Conservation (phyloP, 2,888 invertebrate species). For the Chelonus formosanus region DNA sequence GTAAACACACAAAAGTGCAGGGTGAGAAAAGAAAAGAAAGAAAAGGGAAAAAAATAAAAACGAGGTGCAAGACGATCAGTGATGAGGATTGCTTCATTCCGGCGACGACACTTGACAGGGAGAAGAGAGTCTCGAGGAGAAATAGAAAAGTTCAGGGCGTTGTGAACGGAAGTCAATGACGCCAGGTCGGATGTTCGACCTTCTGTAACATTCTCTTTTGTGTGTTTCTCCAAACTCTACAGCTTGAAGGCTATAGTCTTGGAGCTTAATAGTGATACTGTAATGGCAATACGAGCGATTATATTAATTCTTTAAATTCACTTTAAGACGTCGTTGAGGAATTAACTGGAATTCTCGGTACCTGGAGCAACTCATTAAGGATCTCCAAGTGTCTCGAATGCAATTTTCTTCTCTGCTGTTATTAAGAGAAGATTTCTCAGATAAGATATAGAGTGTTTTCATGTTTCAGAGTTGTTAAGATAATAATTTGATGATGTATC, state of each 20-base stretch:
- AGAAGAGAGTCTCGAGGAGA: constrained; percentile 12
- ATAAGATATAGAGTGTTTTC: background rate
- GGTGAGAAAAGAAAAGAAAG: constrained; percentile 10
- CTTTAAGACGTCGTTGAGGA: too few species aligned
- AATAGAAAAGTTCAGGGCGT: constrained; percentile 22
- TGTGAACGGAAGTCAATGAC: constrained; percentile 23
- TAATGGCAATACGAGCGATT: constrained; percentile 19
- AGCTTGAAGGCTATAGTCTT: constrained; percentile 2
- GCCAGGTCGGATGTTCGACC: constrained; percentile 14
- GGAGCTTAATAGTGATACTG: constrained; percentile 5
- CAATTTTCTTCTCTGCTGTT: too few species aligned
- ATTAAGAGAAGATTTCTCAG: background rate
- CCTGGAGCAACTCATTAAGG: too few species aligned
- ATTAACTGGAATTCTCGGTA: too few species aligned
- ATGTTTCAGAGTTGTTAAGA: constrained; percentile 12
- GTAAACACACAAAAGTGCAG: constrained; percentile 11
- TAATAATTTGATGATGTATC: constrained; percentile 7
- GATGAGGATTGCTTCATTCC: constrained; percentile 28
- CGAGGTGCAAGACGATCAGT: constrained; percentile 10
- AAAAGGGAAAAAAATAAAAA: constrained; percentile 14
- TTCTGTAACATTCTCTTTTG: constrained; percentile 28
- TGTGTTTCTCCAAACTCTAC: constrained; percentile 7
- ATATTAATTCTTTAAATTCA: too few species aligned
- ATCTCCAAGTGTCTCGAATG: too few species aligned
- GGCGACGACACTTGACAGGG: constrained; percentile 11